These are phyloP conservation scores for Stomatorhinus walkeri DNA, from an alignment of 2,797 vertebrate species.

Conservation along the genomic window DNA sequence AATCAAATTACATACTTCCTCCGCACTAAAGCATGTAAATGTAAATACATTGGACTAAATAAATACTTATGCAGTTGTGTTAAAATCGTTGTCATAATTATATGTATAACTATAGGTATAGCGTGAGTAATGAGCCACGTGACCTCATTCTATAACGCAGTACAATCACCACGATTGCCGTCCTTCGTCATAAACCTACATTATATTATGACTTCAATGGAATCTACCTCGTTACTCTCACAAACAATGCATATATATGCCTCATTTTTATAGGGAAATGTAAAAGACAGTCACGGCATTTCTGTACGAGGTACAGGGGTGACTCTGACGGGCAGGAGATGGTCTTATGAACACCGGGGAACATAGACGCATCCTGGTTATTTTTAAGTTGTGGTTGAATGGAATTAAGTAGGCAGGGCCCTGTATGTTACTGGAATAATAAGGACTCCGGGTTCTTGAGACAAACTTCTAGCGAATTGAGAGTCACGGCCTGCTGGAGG, in stretches of 20 bases:
- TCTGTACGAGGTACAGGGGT: neutral
- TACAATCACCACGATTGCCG: neutral
- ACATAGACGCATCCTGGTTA: neutral
- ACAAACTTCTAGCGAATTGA: neutral
- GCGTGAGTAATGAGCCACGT: neutral
- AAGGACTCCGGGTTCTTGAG: neutral
- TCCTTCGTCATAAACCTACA: neutral
- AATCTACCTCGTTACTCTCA: neutral
- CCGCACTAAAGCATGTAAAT: neutral
- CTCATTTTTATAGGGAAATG: neutral
- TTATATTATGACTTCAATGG: neutral
- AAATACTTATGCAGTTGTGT: neutral
- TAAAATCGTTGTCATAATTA: neutral
- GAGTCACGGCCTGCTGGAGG: neutral
- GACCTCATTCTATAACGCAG: neutral
- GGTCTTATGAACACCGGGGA: neutral
- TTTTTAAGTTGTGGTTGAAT: neutral
- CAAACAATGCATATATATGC: neutral
- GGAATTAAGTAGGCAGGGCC: neutral
- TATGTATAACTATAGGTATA: neutral
- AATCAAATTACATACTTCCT: neutral
- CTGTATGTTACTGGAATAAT: neutral
- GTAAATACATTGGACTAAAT: neutral
- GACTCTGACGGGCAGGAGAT: neutral
- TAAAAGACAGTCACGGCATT: neutral